phyloP scores from a whole-genome alignment of 2,113 vertebrate genomes.

The Chaetodon trifascialis region DNA sequence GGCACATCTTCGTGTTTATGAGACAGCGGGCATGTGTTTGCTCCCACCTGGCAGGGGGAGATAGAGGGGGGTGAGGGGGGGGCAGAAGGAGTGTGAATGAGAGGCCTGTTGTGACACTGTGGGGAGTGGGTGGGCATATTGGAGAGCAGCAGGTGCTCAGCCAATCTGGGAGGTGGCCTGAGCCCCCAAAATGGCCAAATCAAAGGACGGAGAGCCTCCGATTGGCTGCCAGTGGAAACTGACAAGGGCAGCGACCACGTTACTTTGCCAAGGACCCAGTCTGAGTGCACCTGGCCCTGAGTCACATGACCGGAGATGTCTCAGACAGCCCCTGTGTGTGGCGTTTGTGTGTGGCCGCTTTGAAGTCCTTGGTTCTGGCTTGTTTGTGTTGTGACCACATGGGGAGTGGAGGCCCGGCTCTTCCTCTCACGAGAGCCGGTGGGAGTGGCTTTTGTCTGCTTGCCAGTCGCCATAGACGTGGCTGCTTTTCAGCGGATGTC shows the following conservation, averaged over 20 bases:
- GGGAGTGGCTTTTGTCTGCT: slow-evolving; percentile 57
- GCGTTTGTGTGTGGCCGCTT: slow-evolving; percentile 67
- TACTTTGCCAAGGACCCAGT: slow-evolving; percentile 70
- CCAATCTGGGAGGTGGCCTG: slow-evolving; percentile 70
- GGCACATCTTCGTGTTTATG: slow-evolving; percentile 68
- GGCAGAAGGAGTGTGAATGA: slow-evolving; percentile 74
- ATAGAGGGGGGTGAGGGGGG: slow-evolving; percentile 36
- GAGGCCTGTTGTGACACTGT: slow-evolving; percentile 76
- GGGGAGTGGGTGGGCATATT: slow-evolving; percentile 83
- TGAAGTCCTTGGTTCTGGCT: slow-evolving; percentile 72
- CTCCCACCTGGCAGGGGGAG: slow-evolving; percentile 79
- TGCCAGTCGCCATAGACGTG: slow-evolving; percentile 56
- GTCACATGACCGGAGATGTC: slow-evolving; percentile 80
- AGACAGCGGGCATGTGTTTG: slow-evolving; percentile 82
- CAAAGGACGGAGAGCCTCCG: slow-evolving; percentile 51
- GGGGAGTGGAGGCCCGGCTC: slow-evolving; percentile 56
- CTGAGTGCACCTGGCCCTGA: slow-evolving; percentile 77
- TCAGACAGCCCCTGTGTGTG: slow-evolving; percentile 74
- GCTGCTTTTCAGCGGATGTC: slow-evolving; percentile 49
- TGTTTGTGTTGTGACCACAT: slow-evolving; percentile 61
- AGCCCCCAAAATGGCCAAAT: slow-evolving; percentile 64
- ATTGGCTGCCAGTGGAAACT: slow-evolving; percentile 76
- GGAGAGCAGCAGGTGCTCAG: slow-evolving; percentile 83
- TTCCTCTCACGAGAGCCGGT: slow-evolving; percentile 59
- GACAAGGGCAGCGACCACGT: slow-evolving; percentile 62